A percentile compares a stretch with the other conserved stretches of the same genome.
phyloP scores from a whole-genome alignment of 1,140 invertebrate species.

The Maniola jurtina region DNA sequence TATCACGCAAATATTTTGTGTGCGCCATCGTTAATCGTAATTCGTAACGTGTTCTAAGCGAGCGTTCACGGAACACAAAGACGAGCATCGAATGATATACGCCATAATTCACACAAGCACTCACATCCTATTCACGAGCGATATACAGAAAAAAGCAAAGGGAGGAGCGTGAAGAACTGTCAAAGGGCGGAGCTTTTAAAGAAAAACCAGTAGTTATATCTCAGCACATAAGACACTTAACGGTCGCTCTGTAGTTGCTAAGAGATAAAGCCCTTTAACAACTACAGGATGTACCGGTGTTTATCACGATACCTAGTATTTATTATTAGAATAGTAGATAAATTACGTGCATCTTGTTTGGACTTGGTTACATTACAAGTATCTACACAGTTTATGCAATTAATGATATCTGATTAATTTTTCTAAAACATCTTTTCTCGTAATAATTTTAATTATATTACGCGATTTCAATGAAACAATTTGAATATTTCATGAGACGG shows the following conservation, averaged over 20 bases:
- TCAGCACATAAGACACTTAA: slow-evolving; percentile 42
- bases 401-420: too few relatives aligned
- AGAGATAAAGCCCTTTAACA: slow-evolving; percentile 29
- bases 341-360: too few relatives aligned
- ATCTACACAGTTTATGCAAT: too few relatives aligned
- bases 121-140: slow-evolving; percentile 58
- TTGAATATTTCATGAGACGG: too few relatives aligned
- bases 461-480: too few relatives aligned
- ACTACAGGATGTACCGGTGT: not conserved
- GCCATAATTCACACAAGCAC: slow-evolving; percentile 49
- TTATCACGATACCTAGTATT: not conserved
- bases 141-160: slow-evolving; percentile 57
- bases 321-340: too few relatives aligned
- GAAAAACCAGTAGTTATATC: slow-evolving; percentile 61
- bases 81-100: slow-evolving; percentile 51
- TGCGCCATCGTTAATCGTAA: not conserved
- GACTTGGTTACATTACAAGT: too few relatives aligned
- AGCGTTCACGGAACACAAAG: slow-evolving; percentile 17
- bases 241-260: slow-evolving; percentile 61
- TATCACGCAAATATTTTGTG: not conserved
- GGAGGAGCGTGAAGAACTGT: slow-evolving; percentile 64
- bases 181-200: slow-evolving; percentile 64
- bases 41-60: not conserved
- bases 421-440: too few relatives aligned
- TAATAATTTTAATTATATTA: too few relatives aligned